Evolutionary conservation across 2,797 vertebrate species (phyloP).

Genomic region (Notoglanidium macrostoma): DNA sequence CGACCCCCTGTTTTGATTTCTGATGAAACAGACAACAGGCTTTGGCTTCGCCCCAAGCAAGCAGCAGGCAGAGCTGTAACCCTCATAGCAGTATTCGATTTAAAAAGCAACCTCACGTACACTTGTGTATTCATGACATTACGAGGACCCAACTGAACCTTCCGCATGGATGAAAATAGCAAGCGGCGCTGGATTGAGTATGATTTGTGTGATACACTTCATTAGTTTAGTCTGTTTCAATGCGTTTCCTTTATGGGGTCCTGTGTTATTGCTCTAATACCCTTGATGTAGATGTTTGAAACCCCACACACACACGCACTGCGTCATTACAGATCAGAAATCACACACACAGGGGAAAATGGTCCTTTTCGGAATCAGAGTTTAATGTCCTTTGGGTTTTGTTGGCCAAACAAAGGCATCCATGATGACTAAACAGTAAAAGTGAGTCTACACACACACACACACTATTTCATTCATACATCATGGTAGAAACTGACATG

Average conservation of each 20-base stretch:
- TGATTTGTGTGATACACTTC: background rate
- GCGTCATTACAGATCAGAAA: constrained; percentile 3
- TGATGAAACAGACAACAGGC: background rate
- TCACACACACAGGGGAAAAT: background rate
- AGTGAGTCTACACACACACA: background rate
- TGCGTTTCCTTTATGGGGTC: background rate
- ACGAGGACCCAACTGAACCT: background rate
- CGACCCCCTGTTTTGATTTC: background rate
- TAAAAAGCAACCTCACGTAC: background rate
- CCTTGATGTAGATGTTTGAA: background rate
- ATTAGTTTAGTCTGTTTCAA: background rate
- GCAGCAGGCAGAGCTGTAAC: background rate
- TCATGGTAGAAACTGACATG: background rate
- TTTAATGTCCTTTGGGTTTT: background rate
- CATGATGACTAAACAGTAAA: background rate
- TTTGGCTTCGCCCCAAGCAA: background rate
- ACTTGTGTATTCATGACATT: background rate
- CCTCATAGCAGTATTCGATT: background rate
- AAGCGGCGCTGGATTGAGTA: background rate
- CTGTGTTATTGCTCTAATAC: background rate
- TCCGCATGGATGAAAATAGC: background rate
- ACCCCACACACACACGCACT: too few species aligned
- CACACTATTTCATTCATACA: background rate
- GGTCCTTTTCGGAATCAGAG: background rate
- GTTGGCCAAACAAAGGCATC: background rate